Evolutionary conservation across 1,140 invertebrate species (phyloP), one percentile per base, ranked within the genome.

Genomic region (Capitella teleta): DNA sequence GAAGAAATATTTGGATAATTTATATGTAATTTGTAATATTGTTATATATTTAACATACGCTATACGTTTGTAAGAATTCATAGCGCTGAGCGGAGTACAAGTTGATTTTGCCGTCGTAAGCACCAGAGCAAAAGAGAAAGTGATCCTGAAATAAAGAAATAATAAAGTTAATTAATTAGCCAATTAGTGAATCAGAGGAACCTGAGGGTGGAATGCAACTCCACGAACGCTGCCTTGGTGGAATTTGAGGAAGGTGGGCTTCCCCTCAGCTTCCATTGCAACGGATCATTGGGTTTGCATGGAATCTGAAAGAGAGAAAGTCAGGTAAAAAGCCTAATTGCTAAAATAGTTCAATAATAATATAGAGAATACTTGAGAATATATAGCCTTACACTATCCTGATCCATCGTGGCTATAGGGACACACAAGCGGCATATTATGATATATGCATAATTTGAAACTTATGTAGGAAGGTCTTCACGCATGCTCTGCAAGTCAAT

Each of bases 101-200:
- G 54, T 74, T 75, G 16, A 77, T 68, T 55, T 75, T 75, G 5
- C 75, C 75, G 70, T 77, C 75, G 52, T 71, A 74, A 28, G 68
- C 75, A 26, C 74, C 75, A 16, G 74, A 77, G 56, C 73, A 75
- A 54, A 77, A 77, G 36, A 76, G 53, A 57, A 74, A 76, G 45
- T 74, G 63, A 54, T 76, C 75, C 74, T 76, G 52, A 12, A 64
- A 57, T 16, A 46, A 46, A 57, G 43, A 49, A 38, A 2, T 30
- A 42, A 42, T 42, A 23, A 16, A 42, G 10, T 23, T 10, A 42
- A 42, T 14, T 12, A n/a, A 23, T 16, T 42, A 16, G 10, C 40
- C 14, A 42, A 10, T 42, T 1, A 16, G 10, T 12, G n/a, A 18
- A 42, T 45, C 24, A 49, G 47, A 56, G 58, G 56, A 62, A 76